These are phyloP conservation scores for Lepus townsendii DNA, from an alignment of 2,797 vertebrate genomes.

Conservation along the genomic window DNA sequence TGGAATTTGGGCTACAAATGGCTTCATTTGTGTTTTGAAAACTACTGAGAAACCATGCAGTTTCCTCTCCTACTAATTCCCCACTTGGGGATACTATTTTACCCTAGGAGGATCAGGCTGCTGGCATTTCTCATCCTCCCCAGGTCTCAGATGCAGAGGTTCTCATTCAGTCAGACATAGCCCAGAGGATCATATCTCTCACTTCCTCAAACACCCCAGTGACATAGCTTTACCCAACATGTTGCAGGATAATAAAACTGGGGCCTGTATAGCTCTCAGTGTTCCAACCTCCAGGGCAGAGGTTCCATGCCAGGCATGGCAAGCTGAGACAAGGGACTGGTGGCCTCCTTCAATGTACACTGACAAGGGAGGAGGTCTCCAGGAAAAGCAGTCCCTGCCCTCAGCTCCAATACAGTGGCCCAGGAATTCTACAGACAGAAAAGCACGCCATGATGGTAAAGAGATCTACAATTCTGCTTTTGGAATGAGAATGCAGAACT, in stretches of 20 bases:
- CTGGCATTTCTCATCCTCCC: background rate
- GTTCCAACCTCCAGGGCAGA: too few species aligned
- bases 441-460: background rate
- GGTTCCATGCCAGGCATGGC: background rate
- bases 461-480: background rate
- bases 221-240: background rate
- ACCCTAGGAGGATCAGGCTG: background rate
- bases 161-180: background rate
- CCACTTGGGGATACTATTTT: background rate
- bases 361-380: background rate
- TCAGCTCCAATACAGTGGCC: background rate
- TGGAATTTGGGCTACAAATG: background rate
- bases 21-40: background rate
- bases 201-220: background rate
- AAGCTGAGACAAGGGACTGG: background rate
- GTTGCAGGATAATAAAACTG: background rate
- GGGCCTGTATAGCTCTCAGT: rapidly evolving
- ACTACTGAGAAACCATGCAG: background rate
- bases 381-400: background rate
- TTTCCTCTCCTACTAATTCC: background rate
- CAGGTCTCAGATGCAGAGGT: background rate
- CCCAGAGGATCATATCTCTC: background rate
- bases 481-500: background rate
- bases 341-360: background rate
- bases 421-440: background rate